phyloP scores from a whole-genome alignment of 2,113 vertebrate species.

The Pygathrix nemaeus region DNA sequence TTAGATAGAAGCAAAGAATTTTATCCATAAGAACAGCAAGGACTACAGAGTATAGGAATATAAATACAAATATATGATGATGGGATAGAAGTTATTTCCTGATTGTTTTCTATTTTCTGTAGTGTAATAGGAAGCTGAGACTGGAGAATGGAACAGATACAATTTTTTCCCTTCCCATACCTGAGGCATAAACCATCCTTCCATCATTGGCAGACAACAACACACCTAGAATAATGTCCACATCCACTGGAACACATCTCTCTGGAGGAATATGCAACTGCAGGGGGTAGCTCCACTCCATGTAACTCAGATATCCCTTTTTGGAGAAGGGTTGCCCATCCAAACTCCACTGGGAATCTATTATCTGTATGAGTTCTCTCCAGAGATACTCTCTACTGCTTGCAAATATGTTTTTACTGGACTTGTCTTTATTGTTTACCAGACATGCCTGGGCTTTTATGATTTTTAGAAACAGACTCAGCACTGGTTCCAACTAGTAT shows the following conservation, averaged over 20 bases:
- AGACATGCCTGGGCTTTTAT: neutral
- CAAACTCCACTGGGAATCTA: neutral
- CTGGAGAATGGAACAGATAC: neutral
- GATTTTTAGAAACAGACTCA: neutral
- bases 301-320: neutral
- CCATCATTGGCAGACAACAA: neutral
- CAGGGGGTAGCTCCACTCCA: neutral
- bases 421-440: neutral
- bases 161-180: neutral
- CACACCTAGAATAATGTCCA: neutral
- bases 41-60: neutral
- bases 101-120: neutral
- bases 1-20: neutral
- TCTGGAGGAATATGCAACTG: neutral
- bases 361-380: neutral
- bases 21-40: neutral
- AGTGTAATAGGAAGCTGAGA: neutral
- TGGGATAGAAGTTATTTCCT: neutral
- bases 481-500: neutral
- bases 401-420: neutral
- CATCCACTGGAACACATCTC: neutral
- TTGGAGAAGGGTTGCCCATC: neutral
- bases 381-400: neutral
- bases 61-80: neutral
- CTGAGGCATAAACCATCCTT: neutral